phyloP scores from a whole-genome alignment of 2,797 vertebrate genomes.

The Pampus argenteus region DNA sequence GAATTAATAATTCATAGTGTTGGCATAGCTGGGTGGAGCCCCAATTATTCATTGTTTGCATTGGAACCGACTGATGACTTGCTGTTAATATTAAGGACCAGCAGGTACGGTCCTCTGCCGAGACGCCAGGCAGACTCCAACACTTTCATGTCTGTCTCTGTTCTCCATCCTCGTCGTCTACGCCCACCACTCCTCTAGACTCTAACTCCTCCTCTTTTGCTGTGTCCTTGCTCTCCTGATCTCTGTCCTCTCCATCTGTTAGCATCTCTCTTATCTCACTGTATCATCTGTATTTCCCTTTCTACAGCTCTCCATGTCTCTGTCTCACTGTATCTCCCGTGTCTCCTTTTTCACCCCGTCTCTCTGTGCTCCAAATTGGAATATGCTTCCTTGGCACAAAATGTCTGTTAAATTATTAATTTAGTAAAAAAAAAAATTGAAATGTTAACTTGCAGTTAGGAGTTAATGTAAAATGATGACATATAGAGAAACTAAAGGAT shows the following conservation, averaged over 20 bases:
- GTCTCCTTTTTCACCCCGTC: not conserved
- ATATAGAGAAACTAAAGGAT: conserved; percentile 1
- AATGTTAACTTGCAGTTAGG: not conserved
- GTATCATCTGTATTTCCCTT: not conserved
- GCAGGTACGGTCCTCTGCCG: conserved; percentile 32
- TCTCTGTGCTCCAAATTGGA: not conserved
- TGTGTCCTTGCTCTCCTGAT: conserved; percentile 38
- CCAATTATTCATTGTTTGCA: conserved; percentile 79
- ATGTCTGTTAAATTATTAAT: conserved; percentile 9
- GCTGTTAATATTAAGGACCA: conserved; percentile 65
- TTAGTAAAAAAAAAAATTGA: not conserved
- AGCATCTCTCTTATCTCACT: conserved; percentile 10
- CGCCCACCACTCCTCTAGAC: conserved; percentile 8
- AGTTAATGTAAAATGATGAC: conserved; percentile 7
- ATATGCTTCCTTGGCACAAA: not conserved
- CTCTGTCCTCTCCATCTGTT: conserved; percentile 56
- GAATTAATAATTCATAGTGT: conserved; percentile 77
- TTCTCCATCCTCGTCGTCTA: conserved; percentile 8
- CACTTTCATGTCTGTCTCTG: conserved; percentile 14
- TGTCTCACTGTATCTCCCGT: not conserved
- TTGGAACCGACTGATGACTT: conserved; percentile 64
- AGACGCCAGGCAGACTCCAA: conserved; percentile 14
- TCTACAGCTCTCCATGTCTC: not conserved
- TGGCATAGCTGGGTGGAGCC: conserved; percentile 65
- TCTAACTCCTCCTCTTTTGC: conserved; percentile 9